Base-by-base conservation (phyloP, 2,888 invertebrate species). In the Mactromeris polynyma region DNA sequence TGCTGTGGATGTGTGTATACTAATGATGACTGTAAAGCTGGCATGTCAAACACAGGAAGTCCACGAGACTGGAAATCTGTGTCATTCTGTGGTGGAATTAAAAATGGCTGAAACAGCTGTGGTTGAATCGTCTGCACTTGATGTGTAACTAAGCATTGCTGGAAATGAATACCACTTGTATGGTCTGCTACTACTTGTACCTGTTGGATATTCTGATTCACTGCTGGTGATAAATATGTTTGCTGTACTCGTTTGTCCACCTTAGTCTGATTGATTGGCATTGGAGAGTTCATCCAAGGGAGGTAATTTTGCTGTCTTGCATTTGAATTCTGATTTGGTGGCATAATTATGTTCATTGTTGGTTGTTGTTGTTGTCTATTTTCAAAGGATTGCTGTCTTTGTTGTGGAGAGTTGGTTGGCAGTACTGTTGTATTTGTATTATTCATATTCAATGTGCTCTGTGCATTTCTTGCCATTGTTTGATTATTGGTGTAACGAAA, bases 251-350 rank as follows among this genome's bases (percentile, higher is more conserved):
- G 33, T 26, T 33, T 73, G 1, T 19, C 36, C 36, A 4, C 73
- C 58, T 83, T 46, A 0, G 17, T 73, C 31, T 54, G 84, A n/a
- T 84, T 77, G 46, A 31, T 14, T 77, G 21, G 31, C 26, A 69
- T 31, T 73, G 64, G 11, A 42, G 83, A 58, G 21, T 83, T 17
- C 21, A 14, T 73, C 83, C 69, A 83, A 33, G 83, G 83, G 73
- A 73, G 73, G 17, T 73, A 83, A 83, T 40, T 42, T 26, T 73
- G 73, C 17, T 73, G 26, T 26, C 58, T 64, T 26, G 7, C 26
- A 46, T 73, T 69, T 83, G 46, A 69, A 46, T 17, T 73, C 19
- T 73, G 83, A 42, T 42, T 46, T 6, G 58, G 31, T 73, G 73
- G 36, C 31, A 36, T 36, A 33, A 64, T 4, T 26, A 64, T 64